These are phyloP conservation scores for Notothenia rossii DNA, from an alignment of 2,113 vertebrate genomes.

Conservation along the genomic window DNA sequence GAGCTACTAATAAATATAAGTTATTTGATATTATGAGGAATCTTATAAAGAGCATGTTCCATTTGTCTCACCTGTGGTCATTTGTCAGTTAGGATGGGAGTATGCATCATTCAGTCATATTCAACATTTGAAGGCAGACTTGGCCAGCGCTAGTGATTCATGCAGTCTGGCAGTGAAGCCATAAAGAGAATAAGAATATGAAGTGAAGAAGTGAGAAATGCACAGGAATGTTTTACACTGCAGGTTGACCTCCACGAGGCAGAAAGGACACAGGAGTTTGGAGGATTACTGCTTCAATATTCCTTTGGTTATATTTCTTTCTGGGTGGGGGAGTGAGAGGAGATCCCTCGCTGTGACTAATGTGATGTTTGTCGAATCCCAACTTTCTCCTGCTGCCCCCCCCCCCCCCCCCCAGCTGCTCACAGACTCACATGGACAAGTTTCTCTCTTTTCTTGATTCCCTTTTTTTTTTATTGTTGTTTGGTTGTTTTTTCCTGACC, in stretches of 20 bases:
- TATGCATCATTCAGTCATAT: background rate
- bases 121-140: conserved; percentile 13
- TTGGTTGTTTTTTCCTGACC: conserved; percentile 54
- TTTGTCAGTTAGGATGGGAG: background rate
- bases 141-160: background rate
- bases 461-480: conserved; percentile 57
- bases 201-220: conserved; percentile 26
- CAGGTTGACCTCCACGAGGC: conserved; percentile 68
- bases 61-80: background rate
- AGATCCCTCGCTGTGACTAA: conserved; percentile 77
- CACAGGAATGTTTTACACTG: conserved; percentile 42
- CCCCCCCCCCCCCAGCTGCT: conserved; percentile 43
- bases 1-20: background rate
- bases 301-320: conserved; percentile 72
- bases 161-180: background rate
- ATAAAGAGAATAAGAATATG: conserved; percentile 23
- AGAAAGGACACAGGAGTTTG: conserved; percentile 73
- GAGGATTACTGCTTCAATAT: conserved; percentile 71
- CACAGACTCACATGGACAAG: conserved; percentile 23
- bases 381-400: conserved; percentile 63
- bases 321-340: conserved; percentile 43
- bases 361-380: conserved; percentile 74
- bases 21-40: background rate
- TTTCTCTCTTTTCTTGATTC: conserved; percentile 48
- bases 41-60: background rate